Percentiles rank a stretch among this genome's conserved stretches.
Evolutionary conservation across 2,797 vertebrate species (phyloP).

Genomic region (Chromobotia macracanthus): DNA sequence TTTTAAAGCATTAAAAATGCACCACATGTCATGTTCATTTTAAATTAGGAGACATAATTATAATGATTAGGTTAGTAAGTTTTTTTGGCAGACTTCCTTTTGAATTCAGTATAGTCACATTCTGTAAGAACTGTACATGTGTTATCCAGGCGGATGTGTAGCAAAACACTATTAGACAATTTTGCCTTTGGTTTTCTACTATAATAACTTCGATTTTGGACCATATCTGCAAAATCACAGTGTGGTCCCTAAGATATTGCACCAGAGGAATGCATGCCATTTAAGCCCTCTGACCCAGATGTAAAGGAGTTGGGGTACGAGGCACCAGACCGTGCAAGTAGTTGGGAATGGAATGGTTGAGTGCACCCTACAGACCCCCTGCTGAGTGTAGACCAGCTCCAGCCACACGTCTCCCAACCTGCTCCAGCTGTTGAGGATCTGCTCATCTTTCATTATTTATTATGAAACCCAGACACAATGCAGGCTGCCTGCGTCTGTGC

Average conservation of each 20-base stretch:
- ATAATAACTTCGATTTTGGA: constrained; percentile 9
- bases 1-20: not conserved
- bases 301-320: constrained; percentile 21
- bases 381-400: constrained; percentile 61
- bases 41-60: not conserved
- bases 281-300: constrained; percentile 41
- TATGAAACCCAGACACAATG: constrained; percentile 61
- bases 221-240: not conserved
- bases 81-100: not conserved
- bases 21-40: not conserved
- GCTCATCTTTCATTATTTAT: constrained; percentile 81
- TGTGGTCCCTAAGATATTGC: not conserved
- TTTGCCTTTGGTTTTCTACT: not conserved
- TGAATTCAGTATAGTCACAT: not conserved
- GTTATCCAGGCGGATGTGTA: not conserved
- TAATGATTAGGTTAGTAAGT: not conserved
- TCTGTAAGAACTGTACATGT: not conserved
- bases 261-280: constrained; percentile 35
- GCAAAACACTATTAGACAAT: not conserved
- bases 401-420: constrained; percentile 67
- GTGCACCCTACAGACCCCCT: constrained; percentile 56
- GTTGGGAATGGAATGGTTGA: constrained; percentile 60
- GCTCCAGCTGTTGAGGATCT: constrained; percentile 63
- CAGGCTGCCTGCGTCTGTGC: constrained; percentile 60
- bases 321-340: constrained; percentile 33